Evolutionary conservation across 2,888 invertebrate genomes (phyloP), one percentile per base, ranked within the genome.

Genomic region (Anthophora plumipes): DNA sequence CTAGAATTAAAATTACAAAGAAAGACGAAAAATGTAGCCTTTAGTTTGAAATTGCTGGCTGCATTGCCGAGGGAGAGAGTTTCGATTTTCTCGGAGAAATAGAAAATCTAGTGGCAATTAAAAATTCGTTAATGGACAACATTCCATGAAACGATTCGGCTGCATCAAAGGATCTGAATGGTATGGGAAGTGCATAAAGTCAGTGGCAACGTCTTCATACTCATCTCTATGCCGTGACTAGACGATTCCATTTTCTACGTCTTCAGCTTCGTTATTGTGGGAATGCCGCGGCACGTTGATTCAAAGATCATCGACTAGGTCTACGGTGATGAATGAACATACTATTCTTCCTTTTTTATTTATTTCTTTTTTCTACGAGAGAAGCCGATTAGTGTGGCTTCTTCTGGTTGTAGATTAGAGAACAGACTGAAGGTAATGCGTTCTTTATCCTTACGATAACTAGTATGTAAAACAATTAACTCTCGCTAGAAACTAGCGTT

Each of bases 161-260:
- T 25, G 63, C 71, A 72, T 80, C 77, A 78, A 69, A 78, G 77
- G 73, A 25, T 71, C 76, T 59, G 25, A 55, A 50, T 66, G 76
- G 50, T 71, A 43, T 22, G 39, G 57, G 71, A 66, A 57, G 70
- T 71, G 67, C 76, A 71, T 71, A 68, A 31, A 76, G 72, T 72
- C 68, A 52, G 69, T 60, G 61, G 66, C 66, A 55, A 74, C 74
- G 78, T 79, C 80, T 79, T 81, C 70, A 79, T 81, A 70, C 66
- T 41, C 66, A 39, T 70, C 66, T 57, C 59, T 22, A 17, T 12
- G 50, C 39, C 78, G 64, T 81, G 79, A 78, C 80, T 81, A 50
- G 74, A 5, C 80, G 55, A 78, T 79, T 79, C 61, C 61, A 68
- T 78, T 80, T 80, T 72, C 76, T 68, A 63, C 77, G 20, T 63